These are phyloP conservation scores for Valencia hispanica DNA, from an alignment of 2,797 vertebrate genomes.

Conservation along the genomic window DNA sequence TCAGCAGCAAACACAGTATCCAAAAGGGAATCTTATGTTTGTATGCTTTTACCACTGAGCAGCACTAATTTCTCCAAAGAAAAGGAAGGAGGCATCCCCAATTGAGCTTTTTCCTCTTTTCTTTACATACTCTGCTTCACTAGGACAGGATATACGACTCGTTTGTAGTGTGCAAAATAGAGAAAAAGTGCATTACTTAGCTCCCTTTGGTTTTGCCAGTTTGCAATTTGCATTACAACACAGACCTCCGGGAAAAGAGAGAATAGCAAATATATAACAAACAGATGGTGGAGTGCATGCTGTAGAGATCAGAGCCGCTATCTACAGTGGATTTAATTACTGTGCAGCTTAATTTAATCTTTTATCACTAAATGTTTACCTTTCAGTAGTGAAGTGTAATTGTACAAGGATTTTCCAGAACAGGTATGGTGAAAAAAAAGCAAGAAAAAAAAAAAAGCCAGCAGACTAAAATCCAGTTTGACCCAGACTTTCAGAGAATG, in stretches of 20 bases:
- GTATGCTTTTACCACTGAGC: not conserved
- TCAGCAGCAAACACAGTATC: not conserved
- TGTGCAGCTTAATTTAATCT: constrained; percentile 37
- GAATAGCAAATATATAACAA: constrained; percentile 33
- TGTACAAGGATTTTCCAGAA: not conserved
- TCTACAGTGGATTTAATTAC: constrained; percentile 24
- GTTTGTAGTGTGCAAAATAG: constrained; percentile 1
- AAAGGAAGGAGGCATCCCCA: not conserved
- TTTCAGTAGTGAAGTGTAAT: constrained; percentile 3
- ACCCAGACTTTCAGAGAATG: not conserved
- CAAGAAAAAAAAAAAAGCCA: not conserved
- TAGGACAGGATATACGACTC: not conserved
- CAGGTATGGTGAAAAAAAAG: not conserved
- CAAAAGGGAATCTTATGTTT: not conserved
- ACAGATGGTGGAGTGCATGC: constrained; percentile 47
- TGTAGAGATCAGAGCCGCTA: constrained; percentile 30
- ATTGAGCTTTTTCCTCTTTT: not conserved
- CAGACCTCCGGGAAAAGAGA: constrained; percentile 30
- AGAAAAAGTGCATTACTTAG: not conserved
- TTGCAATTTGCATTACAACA: constrained; percentile 15
- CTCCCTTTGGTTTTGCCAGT: constrained; percentile 11
- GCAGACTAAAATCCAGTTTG: not conserved
- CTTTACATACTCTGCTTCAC: constrained; percentile 13
- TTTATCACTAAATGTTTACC: constrained; percentile 5
- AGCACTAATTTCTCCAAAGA: not conserved